Conservation (phyloP, 2,113 vertebrate species). For the Myrmecobius fasciatus region DNA sequence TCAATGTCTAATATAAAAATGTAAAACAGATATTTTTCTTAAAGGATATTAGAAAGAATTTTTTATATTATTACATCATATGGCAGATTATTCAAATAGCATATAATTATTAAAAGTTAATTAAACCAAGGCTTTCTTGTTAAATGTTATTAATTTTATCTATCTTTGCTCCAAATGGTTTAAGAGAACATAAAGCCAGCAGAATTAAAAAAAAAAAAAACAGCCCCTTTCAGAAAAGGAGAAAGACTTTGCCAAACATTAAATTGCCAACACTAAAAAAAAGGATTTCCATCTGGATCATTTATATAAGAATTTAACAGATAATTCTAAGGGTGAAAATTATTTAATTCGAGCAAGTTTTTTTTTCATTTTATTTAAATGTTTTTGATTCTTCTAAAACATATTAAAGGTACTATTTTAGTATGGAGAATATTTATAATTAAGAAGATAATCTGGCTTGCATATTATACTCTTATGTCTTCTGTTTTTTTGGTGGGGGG, state of each 20-base stretch:
- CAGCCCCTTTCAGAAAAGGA: slow-evolving; percentile 30
- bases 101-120: slow-evolving; percentile 37
- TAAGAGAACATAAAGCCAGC: slow-evolving; percentile 1
- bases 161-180: slow-evolving; percentile 20
- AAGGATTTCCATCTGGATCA: neutral
- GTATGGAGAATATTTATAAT: neutral
- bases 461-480: neutral
- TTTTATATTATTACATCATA: neutral
- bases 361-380: neutral
- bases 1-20: neutral
- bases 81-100: neutral
- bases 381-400: neutral
- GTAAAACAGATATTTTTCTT: neutral
- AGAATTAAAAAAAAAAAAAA: neutral
- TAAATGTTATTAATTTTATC: slow-evolving; percentile 39
- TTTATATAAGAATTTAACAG: neutral
- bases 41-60: slow-evolving; percentile 25
- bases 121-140: slow-evolving; percentile 26
- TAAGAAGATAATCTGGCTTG: neutral
- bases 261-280: slow-evolving; percentile 36
- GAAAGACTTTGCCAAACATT: slow-evolving; percentile 2
- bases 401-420: neutral
- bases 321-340: neutral
- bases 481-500: neutral
- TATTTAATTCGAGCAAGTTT: neutral